Conservation (phyloP, 92 coral and sea anemone genomes). For the Scolanthus callimorphus region DNA sequence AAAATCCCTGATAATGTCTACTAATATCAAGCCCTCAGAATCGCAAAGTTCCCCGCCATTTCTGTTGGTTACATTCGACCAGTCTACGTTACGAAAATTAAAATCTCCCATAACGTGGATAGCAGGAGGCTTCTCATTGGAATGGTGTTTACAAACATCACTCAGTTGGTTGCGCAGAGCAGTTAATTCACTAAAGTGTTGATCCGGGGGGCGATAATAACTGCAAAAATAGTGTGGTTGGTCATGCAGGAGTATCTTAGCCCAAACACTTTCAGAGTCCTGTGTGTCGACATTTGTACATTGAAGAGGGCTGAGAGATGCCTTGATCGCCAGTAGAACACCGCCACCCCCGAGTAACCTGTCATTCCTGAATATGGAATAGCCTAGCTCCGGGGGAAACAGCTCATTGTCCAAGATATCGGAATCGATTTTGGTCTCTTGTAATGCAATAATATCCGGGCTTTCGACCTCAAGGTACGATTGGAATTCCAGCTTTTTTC, state of each 20-base stretch:
- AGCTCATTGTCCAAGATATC: conserved; percentile 9
- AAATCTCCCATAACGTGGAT: conserved; percentile 30
- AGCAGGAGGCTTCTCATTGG: conserved; percentile 17
- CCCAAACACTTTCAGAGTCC: conserved; percentile 19
- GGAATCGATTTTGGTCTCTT: conserved; percentile 17
- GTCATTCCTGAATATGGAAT: conserved; percentile 16
- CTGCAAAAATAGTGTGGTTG: conserved; percentile 21
- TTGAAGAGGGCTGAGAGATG: conserved; percentile 3
- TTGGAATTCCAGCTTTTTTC: conserved; percentile 14
- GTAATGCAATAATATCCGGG: conserved; percentile 21
- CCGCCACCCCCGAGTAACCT: conserved; percentile 16
- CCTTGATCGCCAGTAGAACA: conserved; percentile 19
- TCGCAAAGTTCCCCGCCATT: not conserved
- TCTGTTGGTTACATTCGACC: not conserved
- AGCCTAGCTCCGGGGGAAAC: conserved; percentile 29
- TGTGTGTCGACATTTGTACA: not conserved
- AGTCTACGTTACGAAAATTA: conserved; percentile 26
- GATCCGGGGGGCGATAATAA: conserved; percentile 30
- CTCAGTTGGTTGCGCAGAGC: not conserved
- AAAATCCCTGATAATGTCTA: conserved; percentile 12
- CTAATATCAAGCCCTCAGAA: conserved; percentile 15
- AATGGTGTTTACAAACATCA: conserved; percentile 1
- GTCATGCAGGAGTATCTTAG: conserved; percentile 1
- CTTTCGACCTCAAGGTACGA: not conserved
- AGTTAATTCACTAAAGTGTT: not conserved